Evolutionary conservation across 1,140 invertebrate species (phyloP).

Genomic region (Temnothorax curvispinosus): DNA sequence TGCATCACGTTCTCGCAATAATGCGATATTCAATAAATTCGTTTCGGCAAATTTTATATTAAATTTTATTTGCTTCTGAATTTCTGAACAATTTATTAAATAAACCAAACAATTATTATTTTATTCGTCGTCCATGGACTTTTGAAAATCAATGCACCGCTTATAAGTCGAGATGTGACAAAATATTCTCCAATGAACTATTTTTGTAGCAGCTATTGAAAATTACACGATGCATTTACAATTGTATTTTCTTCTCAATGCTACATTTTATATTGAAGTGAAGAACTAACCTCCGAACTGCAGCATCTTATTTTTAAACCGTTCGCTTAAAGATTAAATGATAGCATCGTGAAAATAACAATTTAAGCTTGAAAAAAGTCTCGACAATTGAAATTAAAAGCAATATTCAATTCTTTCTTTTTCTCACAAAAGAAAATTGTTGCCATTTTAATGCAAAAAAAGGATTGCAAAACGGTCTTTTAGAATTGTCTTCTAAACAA

Average conservation of each 20-base stretch:
- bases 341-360: conserved; percentile 13
- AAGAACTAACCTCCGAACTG: neutral
- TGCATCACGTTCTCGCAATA: neutral
- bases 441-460: neutral
- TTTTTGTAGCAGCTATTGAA: neutral
- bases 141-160: neutral
- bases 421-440: neutral
- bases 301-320: neutral
- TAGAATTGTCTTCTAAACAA: neutral
- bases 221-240: neutral
- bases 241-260: neutral
- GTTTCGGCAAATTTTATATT: neutral
- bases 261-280: neutral
- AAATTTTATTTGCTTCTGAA: neutral
- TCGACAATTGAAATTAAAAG: neutral
- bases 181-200: neutral
- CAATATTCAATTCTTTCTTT: conserved; percentile 5
- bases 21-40: neutral
- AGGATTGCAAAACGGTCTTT: neutral
- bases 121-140: neutral
- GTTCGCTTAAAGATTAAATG: conserved; percentile 15
- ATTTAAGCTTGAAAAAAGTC: neutral
- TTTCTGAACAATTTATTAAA: neutral
- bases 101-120: neutral
- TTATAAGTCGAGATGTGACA: neutral